Percentiles rank a stretch among this genome's conserved stretches.
Conservation (phyloP, 2,888 invertebrate genomes). For the Patella caerulea region DNA sequence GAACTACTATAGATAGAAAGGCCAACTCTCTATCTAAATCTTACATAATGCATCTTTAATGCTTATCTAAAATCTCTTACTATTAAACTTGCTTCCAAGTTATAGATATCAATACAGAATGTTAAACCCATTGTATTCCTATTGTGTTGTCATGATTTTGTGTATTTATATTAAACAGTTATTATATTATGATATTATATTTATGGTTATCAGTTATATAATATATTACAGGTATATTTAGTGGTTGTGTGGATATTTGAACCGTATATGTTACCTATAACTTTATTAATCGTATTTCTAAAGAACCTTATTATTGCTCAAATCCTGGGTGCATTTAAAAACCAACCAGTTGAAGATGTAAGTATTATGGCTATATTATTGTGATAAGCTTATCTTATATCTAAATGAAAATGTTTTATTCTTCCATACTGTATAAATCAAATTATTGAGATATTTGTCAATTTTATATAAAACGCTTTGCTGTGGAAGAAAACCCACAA, state of each 20-base stretch:
- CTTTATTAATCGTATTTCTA: slow-evolving; percentile 85
- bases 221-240: slow-evolving; percentile 79
- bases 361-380: slow-evolving; percentile 28
- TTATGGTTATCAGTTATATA: too few species aligned
- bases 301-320: slow-evolving; percentile 77
- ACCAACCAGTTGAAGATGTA: slow-evolving; percentile 65
- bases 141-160: too few species aligned
- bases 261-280: slow-evolving; percentile 92
- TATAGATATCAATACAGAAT: neutral
- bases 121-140: too few species aligned
- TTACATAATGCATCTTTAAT: too few species aligned
- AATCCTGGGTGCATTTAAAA: slow-evolving; percentile 66
- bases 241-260: slow-evolving; percentile 93
- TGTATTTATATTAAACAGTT: too few species aligned
- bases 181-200: too few species aligned
- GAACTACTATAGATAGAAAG: too few species aligned
- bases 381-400: neutral
- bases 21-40: too few species aligned
- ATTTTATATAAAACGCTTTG: neutral
- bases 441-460: neutral
- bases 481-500: neutral
- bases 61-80: neutral
- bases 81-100: neutral
- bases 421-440: neutral
- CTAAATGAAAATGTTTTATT: neutral